A percentile compares a stretch with the other conserved stretches of the same genome.
phyloP scores from a whole-genome alignment of 2,888 invertebrate genomes.

The Mactromeris polynyma region DNA sequence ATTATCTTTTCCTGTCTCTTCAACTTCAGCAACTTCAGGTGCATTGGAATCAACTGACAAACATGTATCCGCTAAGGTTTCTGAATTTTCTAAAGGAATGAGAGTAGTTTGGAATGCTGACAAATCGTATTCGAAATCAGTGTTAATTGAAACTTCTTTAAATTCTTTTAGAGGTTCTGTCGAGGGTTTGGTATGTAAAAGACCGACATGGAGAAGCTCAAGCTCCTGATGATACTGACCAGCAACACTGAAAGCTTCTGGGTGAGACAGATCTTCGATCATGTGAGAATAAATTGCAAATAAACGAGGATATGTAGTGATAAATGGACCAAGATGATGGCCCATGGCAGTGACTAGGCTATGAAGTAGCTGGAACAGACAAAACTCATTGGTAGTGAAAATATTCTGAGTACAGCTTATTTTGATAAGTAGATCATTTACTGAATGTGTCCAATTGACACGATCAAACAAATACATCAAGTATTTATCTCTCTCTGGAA shows the following conservation, averaged over 20 bases:
- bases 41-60: background rate
- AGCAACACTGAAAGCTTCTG: constrained; percentile 37
- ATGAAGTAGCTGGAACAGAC: constrained; percentile 89
- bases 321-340: constrained; percentile 75
- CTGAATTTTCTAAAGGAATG: background rate
- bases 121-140: constrained; percentile 51
- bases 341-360: constrained; percentile 87
- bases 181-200: background rate
- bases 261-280: constrained; percentile 46
- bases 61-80: background rate
- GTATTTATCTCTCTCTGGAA: constrained; percentile 88
- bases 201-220: constrained; percentile 36
- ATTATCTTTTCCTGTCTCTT: background rate
- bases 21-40: background rate
- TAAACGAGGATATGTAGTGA: constrained; percentile 52
- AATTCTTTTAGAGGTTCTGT: background rate
- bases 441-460: constrained; percentile 71
- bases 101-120: constrained; percentile 21
- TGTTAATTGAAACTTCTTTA: constrained; percentile 51
- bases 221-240: constrained; percentile 44
- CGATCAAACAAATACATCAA: constrained; percentile 88
- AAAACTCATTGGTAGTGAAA: constrained; percentile 89
- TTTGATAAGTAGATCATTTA: constrained; percentile 83
- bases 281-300: constrained; percentile 52
- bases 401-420: constrained; percentile 89